Evolutionary conservation across 2,113 vertebrate species (phyloP).

Genomic region (Lepidothrix coronata): DNA sequence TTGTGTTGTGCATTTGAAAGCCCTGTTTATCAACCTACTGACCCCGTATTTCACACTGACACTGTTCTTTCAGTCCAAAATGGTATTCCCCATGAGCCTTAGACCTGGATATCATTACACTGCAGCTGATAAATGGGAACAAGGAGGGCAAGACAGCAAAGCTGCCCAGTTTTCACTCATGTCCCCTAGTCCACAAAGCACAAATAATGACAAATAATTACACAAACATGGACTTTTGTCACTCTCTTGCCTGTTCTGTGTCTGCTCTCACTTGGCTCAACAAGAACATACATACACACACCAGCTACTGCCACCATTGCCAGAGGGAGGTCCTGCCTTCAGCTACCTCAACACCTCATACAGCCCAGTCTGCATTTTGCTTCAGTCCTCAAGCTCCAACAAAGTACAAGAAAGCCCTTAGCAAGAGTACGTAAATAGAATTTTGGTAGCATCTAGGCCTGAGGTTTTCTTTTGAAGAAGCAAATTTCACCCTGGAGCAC

Average conservation of each 20-base stretch:
- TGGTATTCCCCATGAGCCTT: background rate
- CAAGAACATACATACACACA: background rate
- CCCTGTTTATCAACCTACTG: background rate
- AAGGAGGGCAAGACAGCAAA: background rate
- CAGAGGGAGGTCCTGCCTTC: background rate
- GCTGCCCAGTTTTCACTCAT: background rate
- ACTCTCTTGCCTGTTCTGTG: background rate
- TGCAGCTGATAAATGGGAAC: background rate
- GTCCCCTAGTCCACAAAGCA: background rate
- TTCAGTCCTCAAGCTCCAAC: background rate
- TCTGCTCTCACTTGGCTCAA: background rate
- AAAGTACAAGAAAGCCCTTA: background rate
- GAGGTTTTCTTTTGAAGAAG: background rate
- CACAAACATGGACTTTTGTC: no score
- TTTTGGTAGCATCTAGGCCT: background rate
- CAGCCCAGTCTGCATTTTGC: background rate
- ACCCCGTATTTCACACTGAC: background rate
- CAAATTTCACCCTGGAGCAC: background rate
- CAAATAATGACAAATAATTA: background rate
- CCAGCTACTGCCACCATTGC: background rate
- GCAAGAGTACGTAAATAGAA: rapidly evolving
- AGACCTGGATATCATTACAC: background rate
- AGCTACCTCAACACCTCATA: background rate
- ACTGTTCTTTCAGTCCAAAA: background rate
- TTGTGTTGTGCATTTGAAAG: background rate